A percentile compares a stretch with the other conserved stretches of the same genome.
Evolutionary conservation across 2,797 vertebrate genomes (phyloP).

Genomic region (Micrastur ruficollis): DNA sequence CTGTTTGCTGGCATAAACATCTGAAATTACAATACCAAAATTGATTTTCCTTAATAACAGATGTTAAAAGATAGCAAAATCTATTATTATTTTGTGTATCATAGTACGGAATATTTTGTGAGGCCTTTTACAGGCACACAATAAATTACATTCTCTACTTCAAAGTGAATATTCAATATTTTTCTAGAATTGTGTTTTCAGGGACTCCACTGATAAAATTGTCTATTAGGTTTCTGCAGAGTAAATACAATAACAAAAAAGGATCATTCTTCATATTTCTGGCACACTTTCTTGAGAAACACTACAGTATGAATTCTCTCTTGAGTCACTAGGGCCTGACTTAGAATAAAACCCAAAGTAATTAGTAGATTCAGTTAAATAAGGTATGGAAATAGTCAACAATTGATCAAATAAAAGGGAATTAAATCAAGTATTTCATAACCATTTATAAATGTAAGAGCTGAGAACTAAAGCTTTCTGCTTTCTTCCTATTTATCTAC

Average conservation of each 20-base stretch:
- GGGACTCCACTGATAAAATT: neutral
- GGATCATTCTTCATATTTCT: neutral
- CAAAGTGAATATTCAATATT: neutral
- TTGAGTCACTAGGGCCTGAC: neutral
- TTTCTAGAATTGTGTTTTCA: neutral
- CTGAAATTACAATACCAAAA: neutral
- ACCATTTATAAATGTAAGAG: neutral
- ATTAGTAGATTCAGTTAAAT: neutral
- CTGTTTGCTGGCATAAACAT: neutral
- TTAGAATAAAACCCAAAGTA: neutral
- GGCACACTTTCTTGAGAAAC: neutral
- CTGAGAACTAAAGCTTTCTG: neutral
- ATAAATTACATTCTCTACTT: neutral
- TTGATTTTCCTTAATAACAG: neutral
- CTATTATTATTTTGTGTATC: neutral
- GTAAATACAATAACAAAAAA: neutral
- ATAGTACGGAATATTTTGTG: neutral
- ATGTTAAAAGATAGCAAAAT: neutral
- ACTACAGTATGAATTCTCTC: neutral
- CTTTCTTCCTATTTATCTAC: neutral
- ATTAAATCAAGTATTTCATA: neutral
- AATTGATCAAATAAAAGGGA: neutral
- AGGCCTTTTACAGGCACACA: neutral
- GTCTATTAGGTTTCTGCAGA: neutral
- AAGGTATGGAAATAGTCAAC: neutral